Evolutionary conservation across 2,888 invertebrate species (phyloP), one percentile per base, ranked within the genome.

Genomic region (Netelia fuscicornis): DNA sequence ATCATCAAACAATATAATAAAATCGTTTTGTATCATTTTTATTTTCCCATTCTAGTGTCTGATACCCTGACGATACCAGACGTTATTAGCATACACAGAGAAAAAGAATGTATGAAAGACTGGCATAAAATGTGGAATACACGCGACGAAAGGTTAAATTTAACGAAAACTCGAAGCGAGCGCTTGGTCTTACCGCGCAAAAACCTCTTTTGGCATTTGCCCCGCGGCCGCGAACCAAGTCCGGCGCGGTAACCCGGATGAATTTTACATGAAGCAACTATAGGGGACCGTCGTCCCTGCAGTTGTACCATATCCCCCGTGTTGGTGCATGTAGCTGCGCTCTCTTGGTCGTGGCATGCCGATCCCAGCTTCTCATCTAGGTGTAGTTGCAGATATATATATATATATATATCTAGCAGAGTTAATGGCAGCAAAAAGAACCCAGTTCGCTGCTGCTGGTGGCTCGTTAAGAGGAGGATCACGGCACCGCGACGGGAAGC

Each of bases 231-330:
- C 30, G 68, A 67, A 54, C 48, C 78, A 78, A 68, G 54, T 75
- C 84, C 71, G 48, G 54, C 48, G n/a, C 81, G 84, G 88, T 88
- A 88, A 89, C 89, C 87, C 82, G 86, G 87, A 92, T 92, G 91
- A 91, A 91, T 92, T 91, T 91, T 90, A 91, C 92, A 92, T 92
- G 91, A 91, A 91, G 90, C 88, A 88, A 82, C 87, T 84, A 84
- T 75, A 78, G 71, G 44, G 58, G 70, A 84, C 81, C 84, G 76
- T 68, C 58, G 58, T 74, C 70, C 65, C 74, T 68, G 48, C 58
- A 64, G 25, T 44, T 68, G 58, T 60, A 42, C 52, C 68, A 42
- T 65, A 30, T 64, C 67, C 71, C 83, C 67, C 70, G 71, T 83
- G 80, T 72, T 72, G 65, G 71, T 65, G 65, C 72, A 81, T 10